Percentiles rank a stretch among this genome's conserved stretches.
Conservation (phyloP, 2,888 invertebrate species). For the Anaspis maculata region DNA sequence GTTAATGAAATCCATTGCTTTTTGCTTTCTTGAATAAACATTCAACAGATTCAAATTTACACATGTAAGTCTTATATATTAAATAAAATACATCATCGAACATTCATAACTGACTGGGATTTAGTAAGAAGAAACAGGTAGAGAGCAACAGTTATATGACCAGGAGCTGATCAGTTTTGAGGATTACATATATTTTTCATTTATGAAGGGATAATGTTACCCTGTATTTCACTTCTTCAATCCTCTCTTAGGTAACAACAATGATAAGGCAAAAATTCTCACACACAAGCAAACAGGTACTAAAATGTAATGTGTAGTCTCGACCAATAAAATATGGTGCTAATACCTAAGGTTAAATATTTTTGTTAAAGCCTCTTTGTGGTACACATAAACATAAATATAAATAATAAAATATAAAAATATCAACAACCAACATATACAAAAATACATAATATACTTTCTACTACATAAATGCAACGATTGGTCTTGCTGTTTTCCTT, state of each 20-base stretch:
- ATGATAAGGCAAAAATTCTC: conserved; percentile 12
- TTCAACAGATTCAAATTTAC: too few relatives aligned
- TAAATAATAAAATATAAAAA: conserved; percentile 14
- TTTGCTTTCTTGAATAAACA: too few relatives aligned
- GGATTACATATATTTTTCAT: too few relatives aligned
- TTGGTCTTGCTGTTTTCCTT: conserved; percentile 11
- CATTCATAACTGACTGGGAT: too few relatives aligned
- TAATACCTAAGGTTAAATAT: conserved; percentile 3
- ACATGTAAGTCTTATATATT: too few relatives aligned
- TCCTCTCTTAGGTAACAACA: too few relatives aligned
- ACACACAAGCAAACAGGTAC: conserved; percentile 12
- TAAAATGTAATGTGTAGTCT: conserved; percentile 6
- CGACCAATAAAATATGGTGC: conserved; percentile 3
- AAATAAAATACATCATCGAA: too few relatives aligned
- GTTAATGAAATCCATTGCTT: too few relatives aligned
- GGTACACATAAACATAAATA: conserved; percentile 9
- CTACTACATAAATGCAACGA: conserved; percentile 11
- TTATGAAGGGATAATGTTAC: too few relatives aligned
- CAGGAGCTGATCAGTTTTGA: too few relatives aligned
- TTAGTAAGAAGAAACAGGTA: too few relatives aligned
- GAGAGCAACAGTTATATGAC: too few relatives aligned
- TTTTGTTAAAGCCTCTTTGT: conserved; percentile 12
- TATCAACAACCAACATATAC: conserved; percentile 11
- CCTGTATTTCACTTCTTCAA: conserved; percentile 7
- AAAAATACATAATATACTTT: conserved; percentile 3